phyloP scores from a whole-genome alignment of 2,797 vertebrate genomes.

The Hafferia zeledoni region DNA sequence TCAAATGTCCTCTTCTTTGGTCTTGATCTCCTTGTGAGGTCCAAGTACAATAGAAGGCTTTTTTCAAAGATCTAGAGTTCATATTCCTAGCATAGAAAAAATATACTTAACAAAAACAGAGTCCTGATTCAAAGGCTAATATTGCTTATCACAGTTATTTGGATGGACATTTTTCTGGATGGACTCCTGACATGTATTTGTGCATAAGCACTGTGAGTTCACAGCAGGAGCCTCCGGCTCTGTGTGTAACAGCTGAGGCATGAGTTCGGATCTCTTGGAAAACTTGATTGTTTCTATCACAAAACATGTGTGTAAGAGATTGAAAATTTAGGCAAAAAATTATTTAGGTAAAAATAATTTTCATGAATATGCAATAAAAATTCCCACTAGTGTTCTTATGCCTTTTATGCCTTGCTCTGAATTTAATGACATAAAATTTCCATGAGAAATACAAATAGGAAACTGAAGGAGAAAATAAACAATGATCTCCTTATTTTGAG shows the following conservation, averaged over 20 bases:
- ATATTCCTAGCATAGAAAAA: not conserved
- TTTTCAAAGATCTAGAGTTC: not conserved
- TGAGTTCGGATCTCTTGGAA: not conserved
- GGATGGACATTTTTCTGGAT: not conserved
- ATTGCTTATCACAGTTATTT: not conserved
- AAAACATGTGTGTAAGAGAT: not conserved
- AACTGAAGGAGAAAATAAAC: conserved; percentile 8
- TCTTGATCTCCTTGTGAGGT: not conserved
- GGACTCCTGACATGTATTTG: not conserved
- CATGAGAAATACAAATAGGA: not conserved
- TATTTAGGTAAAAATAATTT: not conserved
- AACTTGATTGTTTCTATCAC: not conserved
- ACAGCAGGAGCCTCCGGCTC: not conserved
- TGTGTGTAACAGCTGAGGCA: not conserved
- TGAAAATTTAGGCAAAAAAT: not conserved
- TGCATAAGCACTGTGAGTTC: not conserved
- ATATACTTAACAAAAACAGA: not conserved
- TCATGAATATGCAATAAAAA: not conserved
- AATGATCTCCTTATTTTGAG: not conserved
- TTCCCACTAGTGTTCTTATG: not conserved
- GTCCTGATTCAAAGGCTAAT: not conserved
- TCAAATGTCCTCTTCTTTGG: not conserved
- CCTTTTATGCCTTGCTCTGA: not conserved
- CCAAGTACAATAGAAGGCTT: not conserved
- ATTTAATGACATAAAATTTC: not conserved